Base-by-base conservation (phyloP, 2,888 invertebrate genomes). In the Stictocephala bisonia region DNA sequence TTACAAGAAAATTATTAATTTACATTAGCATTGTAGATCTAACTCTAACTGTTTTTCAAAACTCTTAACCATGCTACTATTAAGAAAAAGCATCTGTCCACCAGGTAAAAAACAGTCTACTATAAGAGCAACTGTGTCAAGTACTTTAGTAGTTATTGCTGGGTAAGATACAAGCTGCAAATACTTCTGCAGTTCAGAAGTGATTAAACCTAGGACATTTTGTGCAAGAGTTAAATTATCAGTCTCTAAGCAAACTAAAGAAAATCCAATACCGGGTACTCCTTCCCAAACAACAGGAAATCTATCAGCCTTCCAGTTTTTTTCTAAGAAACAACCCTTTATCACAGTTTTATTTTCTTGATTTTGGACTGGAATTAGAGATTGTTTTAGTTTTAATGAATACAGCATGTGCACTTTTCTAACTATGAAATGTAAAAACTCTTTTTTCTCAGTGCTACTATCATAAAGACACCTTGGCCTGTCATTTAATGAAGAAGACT, bases 241-340 rank as follows among this genome's bases (percentile, higher is more conserved):
- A 41, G 58, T 11, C 26, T 69, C 64, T 27, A 40, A 60, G n/a
- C 58, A 69, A 6, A 73, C 11, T 11, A 73, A 27, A 24, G 69
- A 67, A 29, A 73, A 73, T 9, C 73, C 73, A 18, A 73, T 69
- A 4, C 69, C 69, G 2, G 60, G 68, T 0, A 73, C 73, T 50
- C 69, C 60, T 69, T 73, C 69, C 73, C 73, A 73, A 26, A 50
- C 27, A 24, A 73, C 69, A 69, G 35, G 35, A 35, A 71, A 71
- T 15, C 18, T 13, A 11, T 69, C 35, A 13, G 58, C 29, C 40
- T 73, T 73, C 73, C 58, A 69, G 31, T 69, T 40, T 35, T 60
- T 73, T 60, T 69, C 73, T 35, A 15, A 69, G 35, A 68, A 69
- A 35, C 48, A 31, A 29, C 73, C 73, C 27, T 18, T 70, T n/a